These are phyloP conservation scores for Vidua chalybeata DNA, from an alignment of 2,113 vertebrate genomes.

Conservation along the genomic window DNA sequence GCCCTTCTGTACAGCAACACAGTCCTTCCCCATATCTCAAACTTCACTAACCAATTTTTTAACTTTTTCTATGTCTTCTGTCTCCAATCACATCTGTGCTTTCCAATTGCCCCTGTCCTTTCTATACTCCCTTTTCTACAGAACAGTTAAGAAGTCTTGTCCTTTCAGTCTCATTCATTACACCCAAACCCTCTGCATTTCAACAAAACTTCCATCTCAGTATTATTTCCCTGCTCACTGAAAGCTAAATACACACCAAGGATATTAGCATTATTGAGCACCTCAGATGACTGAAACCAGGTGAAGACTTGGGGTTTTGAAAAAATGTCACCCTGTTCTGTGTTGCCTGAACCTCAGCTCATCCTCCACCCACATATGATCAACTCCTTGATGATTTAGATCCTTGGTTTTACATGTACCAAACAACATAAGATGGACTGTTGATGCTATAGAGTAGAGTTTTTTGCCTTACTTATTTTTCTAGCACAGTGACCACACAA, in stretches of 20 bases:
- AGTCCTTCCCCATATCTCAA: not conserved
- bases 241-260: not conserved
- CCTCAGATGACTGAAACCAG: not conserved
- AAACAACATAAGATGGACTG: not conserved
- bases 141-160: not conserved
- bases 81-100: accelerated
- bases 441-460: not conserved
- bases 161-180: not conserved
- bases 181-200: not conserved
- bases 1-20: not conserved
- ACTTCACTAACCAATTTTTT: accelerated
- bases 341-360: not conserved
- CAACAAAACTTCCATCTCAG: not conserved
- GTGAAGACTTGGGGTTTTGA: not conserved
- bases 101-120: not conserved
- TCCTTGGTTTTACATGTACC: not conserved
- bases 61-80: not conserved
- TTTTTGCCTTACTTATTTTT: not conserved
- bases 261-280: not conserved
- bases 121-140: not conserved
- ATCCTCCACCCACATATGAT: not conserved
- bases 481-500: not conserved
- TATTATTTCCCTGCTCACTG: not conserved
- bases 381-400: not conserved
- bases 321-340: not conserved